These are phyloP conservation scores for Donacobius atricapilla DNA, from an alignment of 2,113 vertebrate genomes.

Conservation along the genomic window DNA sequence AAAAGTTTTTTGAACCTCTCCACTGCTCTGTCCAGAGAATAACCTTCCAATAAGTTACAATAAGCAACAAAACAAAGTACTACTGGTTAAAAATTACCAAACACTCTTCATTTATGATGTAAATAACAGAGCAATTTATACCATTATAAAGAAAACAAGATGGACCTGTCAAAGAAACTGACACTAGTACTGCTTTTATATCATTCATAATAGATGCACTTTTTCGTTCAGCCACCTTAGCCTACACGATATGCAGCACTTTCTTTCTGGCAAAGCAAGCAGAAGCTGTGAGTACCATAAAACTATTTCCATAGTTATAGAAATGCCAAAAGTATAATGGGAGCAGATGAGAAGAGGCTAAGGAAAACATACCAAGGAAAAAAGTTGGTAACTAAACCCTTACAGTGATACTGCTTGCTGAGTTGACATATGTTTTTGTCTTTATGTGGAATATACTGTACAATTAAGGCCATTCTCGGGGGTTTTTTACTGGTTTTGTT, in stretches of 20 bases:
- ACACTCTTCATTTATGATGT: background rate
- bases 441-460: background rate
- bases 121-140: background rate
- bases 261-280: background rate
- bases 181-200: background rate
- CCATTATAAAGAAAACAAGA: background rate
- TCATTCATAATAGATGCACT: background rate
- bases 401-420: background rate
- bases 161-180: background rate
- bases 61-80: background rate
- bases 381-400: background rate
- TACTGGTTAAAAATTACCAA: background rate
- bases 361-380: background rate
- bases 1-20: background rate
- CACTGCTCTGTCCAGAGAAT: background rate
- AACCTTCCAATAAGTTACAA: background rate
- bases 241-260: background rate
- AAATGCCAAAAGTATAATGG: background rate
- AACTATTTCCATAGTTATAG: background rate
- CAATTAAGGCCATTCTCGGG: background rate
- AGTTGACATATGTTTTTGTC: background rate
- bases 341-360: background rate
- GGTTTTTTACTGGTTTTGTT: background rate
- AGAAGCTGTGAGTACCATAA: background rate
- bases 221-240: background rate